Evolutionary conservation across 2,113 vertebrate species (phyloP), one percentile per base, ranked within the genome.

Genomic region (Zosterops borbonicus): DNA sequence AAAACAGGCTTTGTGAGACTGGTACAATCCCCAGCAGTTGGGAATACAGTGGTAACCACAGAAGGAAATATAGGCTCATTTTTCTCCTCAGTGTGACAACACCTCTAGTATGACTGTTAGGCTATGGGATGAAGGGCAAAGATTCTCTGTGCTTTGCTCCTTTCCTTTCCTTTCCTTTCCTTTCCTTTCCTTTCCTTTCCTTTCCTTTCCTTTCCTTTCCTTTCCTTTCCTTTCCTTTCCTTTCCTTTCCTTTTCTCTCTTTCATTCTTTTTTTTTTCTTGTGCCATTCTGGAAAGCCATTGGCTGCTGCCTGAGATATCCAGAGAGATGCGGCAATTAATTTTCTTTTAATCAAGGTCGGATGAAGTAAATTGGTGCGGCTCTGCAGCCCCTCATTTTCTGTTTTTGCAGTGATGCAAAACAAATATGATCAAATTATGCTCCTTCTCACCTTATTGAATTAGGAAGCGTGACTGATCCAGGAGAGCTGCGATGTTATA

Each of bases 281-380:
- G 97, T 96, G 97, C 96, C 89, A 97, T 98, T 97, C 98, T 97
- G 96, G 98, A 97, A 97, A 98, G 98, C 98, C 98, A 98, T 98
- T 99, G 99, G 99, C 98, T 99, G 98, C 98, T 94, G 98, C 98
- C 98, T 98, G 98, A 98, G 98, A 98, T 98, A 99, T 98, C 99
- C 99, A 99, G 99, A 99, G 99, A 99, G 99, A 99, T 99, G 98
- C 98, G 97, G 99, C 99, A 99, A 99, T 99, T 99, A 99, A 99
- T 99, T 99, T 99, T 99, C 99, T 99, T 99, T 99, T 99, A 99
- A 99, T 99, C 99, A 99, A 99, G 99, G 99, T 99, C 99, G 98
- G 99, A 99, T 99, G 98, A 99, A 99, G 99, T 99, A 99, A 99
- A 99, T 99, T 99, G 99, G 98, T 98, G 98, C 98, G 97, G 99